phyloP scores from a whole-genome alignment of 2,113 vertebrate species.

The Lanius collurio region DNA sequence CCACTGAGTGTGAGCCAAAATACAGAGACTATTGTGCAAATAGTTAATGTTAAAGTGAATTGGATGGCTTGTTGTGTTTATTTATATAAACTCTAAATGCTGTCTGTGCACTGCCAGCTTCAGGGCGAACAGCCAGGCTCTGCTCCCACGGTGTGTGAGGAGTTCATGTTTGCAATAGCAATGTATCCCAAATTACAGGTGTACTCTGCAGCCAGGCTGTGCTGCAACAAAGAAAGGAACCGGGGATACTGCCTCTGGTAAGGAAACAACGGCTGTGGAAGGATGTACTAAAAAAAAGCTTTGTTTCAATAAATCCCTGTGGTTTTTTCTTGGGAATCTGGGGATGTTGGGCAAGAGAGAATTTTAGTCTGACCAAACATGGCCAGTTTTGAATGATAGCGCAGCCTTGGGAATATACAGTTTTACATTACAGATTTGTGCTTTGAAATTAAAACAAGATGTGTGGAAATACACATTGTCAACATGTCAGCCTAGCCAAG shows the following conservation, averaged over 20 bases:
- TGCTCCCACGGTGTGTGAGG: background rate
- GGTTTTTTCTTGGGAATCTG: background rate
- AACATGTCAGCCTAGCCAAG: constrained; percentile 17
- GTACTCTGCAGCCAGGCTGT: background rate
- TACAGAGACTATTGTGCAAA: background rate
- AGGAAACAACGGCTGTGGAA: background rate
- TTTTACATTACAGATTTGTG: background rate
- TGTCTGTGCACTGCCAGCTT: background rate
- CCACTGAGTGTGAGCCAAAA: background rate
- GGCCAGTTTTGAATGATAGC: background rate
- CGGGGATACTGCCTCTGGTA: background rate
- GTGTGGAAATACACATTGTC: constrained; percentile 38
- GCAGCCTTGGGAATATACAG: background rate
- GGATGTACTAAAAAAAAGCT: background rate
- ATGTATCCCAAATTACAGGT: background rate
- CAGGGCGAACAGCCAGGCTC: background rate
- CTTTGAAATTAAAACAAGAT: constrained; percentile 31
- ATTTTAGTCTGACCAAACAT: background rate
- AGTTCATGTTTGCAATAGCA: background rate
- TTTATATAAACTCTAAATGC: background rate
- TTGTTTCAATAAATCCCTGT: background rate
- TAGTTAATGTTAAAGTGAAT: background rate
- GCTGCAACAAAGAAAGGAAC: background rate
- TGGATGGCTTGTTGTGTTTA: background rate
- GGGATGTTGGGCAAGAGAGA: background rate